Conservation (phyloP, 2,113 vertebrate genomes). For the Hymenochirus boettgeri region DNA sequence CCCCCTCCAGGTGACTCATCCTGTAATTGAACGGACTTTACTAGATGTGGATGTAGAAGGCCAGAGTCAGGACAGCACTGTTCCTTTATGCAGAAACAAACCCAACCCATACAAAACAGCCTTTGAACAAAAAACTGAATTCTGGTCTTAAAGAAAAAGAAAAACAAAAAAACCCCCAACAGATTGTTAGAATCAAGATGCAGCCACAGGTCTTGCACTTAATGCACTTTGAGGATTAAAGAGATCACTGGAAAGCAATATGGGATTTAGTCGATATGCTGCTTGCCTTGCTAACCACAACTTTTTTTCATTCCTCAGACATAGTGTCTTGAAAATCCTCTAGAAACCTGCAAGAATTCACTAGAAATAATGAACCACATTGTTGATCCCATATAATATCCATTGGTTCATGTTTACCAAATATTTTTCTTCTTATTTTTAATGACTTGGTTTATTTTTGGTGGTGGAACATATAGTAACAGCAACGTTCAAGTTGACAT, state of each 20-base stretch:
- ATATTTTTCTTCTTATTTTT: not conserved
- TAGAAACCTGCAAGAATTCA: not conserved
- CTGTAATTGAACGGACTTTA: conserved; percentile 68
- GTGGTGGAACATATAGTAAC: not conserved
- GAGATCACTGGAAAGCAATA: conserved; percentile 50
- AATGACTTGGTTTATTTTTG: not conserved
- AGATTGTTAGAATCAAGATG: conserved; percentile 49
- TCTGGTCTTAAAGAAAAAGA: conserved; percentile 84
- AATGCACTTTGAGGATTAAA: conserved; percentile 77
- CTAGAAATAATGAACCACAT: not conserved
- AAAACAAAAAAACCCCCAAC: no score
- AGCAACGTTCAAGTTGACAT: not conserved
- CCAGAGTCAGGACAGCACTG: conserved; percentile 83
- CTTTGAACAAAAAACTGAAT: conserved; percentile 76
- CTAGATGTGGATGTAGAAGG: conserved; percentile 86
- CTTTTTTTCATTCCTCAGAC: conserved; percentile 19
- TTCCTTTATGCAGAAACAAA: conserved; percentile 82
- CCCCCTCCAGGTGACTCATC: conserved; percentile 60
- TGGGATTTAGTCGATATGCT: conserved; percentile 33
- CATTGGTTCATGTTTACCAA: not conserved
- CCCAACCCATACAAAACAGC: conserved; percentile 70
- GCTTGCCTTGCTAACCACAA: conserved; percentile 22
- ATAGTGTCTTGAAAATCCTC: not conserved
- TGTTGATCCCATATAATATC: no score
- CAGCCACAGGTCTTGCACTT: conserved; percentile 70